These are phyloP conservation scores for Thaleichthys pacificus DNA, from an alignment of 2,797 vertebrate genomes.

Conservation along the genomic window DNA sequence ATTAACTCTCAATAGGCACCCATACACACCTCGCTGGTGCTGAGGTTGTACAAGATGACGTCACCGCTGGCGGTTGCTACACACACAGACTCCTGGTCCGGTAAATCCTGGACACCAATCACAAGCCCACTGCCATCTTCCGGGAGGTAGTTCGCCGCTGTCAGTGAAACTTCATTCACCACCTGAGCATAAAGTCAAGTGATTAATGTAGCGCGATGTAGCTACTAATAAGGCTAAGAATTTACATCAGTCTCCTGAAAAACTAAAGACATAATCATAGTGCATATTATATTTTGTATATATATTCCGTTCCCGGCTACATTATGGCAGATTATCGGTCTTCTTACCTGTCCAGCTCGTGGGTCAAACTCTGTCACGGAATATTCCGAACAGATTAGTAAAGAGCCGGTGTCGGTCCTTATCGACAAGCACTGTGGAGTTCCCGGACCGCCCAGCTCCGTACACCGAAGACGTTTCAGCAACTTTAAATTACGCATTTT, in stretches of 20 bases:
- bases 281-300: too few species aligned
- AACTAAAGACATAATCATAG: too few species aligned
- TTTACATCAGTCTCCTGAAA: too few species aligned
- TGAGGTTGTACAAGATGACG: constrained; percentile 85
- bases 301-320: too few species aligned
- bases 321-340: too few species aligned
- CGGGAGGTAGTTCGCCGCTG: constrained; percentile 78
- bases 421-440: constrained; percentile 78
- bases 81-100: constrained; percentile 87
- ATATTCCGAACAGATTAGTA: constrained; percentile 78
- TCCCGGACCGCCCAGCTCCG: constrained; percentile 65
- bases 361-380: constrained; percentile 81
- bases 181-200: constrained; percentile 67
- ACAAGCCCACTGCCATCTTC: constrained; percentile 83
- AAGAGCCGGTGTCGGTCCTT: constrained; percentile 67
- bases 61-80: constrained; percentile 88
- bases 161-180: constrained; percentile 78
- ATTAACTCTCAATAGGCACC: neutral
- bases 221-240: too few species aligned
- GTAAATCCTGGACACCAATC: constrained; percentile 86
- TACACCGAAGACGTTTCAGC: constrained; percentile 66
- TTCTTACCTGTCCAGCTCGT: constrained; percentile 73
- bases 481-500: constrained; percentile 90
- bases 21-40: constrained; percentile 77
- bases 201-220: too few species aligned